These are phyloP conservation scores for Pheosia tremula DNA, from an alignment of 2,888 invertebrate genomes.

Conservation along the genomic window DNA sequence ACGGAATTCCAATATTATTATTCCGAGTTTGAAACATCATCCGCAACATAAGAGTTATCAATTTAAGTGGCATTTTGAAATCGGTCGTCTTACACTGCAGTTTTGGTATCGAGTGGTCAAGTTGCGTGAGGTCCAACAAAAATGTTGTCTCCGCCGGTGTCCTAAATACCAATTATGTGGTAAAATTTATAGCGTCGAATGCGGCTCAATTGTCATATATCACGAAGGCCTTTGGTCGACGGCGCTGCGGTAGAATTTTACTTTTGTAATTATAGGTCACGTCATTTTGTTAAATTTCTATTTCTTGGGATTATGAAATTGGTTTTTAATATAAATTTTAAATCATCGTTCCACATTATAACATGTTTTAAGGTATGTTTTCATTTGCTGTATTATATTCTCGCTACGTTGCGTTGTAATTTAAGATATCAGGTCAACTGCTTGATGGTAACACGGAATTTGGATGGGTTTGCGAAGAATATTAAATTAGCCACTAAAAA, in stretches of 20 bases:
- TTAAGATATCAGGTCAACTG: neutral
- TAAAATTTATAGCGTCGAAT: constrained; percentile 45
- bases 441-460: neutral
- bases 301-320: too few relatives aligned
- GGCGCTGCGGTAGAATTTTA: constrained; percentile 29
- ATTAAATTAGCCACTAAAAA: neutral
- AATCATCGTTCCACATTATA: neutral
- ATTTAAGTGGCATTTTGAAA: constrained; percentile 22
- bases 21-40: constrained; percentile 19
- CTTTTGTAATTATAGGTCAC: constrained; percentile 36
- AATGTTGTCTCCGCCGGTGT: constrained; percentile 38
- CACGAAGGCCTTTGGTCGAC: constrained; percentile 27
- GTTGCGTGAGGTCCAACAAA: constrained; percentile 36
- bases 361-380: neutral
- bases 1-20: constrained; percentile 28
- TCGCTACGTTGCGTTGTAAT: neutral
- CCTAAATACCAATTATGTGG: constrained; percentile 53
- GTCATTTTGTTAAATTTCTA: constrained; percentile 13
- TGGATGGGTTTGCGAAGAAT: neutral
- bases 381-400: neutral
- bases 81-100: constrained; percentile 35
- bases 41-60: constrained; percentile 4
- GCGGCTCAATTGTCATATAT: constrained; percentile 43
- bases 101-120: constrained; percentile 24
- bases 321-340: too few relatives aligned